Evolutionary conservation across 2,113 vertebrate species (phyloP).

Genomic region (Perca fluviatilis): DNA sequence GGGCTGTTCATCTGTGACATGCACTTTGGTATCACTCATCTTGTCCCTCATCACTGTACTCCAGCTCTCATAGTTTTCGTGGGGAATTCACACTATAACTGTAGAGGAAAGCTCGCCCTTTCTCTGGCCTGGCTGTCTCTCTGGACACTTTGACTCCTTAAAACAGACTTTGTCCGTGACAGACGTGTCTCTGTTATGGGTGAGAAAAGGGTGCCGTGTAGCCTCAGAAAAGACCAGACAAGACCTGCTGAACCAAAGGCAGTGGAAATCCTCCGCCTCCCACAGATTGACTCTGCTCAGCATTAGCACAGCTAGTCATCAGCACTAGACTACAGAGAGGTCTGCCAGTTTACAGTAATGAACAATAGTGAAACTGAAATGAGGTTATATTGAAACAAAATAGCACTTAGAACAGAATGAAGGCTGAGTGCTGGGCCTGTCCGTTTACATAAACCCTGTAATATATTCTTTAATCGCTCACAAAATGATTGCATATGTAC

Average conservation of each 20-base stretch:
- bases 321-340: constrained; percentile 52
- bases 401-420: constrained; percentile 54
- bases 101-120: constrained; percentile 67
- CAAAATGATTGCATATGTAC: constrained; percentile 46
- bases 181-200: constrained; percentile 44
- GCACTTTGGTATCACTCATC: constrained; percentile 91
- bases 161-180: constrained; percentile 66
- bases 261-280: constrained; percentile 55
- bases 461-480: constrained; percentile 55
- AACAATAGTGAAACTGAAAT: constrained; percentile 42
- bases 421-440: constrained; percentile 44
- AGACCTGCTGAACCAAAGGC: constrained; percentile 71
- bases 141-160: constrained; percentile 56
- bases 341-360: constrained; percentile 55
- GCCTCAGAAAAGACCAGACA: constrained; percentile 60
- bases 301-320: constrained; percentile 61
- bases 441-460: constrained; percentile 63
- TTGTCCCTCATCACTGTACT: constrained; percentile 89
- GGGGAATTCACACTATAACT: constrained; percentile 42
- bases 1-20: constrained; percentile 90
- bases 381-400: constrained; percentile 24
- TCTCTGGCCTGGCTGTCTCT: constrained; percentile 69
- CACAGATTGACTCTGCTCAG: constrained; percentile 59
- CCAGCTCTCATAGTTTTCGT: constrained; percentile 89
- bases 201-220: constrained; percentile 45